Percentiles rank a stretch among this genome's conserved stretches.
Conservation (phyloP, 2,888 invertebrate species). For the Caenorhabditis sp. region DNA sequence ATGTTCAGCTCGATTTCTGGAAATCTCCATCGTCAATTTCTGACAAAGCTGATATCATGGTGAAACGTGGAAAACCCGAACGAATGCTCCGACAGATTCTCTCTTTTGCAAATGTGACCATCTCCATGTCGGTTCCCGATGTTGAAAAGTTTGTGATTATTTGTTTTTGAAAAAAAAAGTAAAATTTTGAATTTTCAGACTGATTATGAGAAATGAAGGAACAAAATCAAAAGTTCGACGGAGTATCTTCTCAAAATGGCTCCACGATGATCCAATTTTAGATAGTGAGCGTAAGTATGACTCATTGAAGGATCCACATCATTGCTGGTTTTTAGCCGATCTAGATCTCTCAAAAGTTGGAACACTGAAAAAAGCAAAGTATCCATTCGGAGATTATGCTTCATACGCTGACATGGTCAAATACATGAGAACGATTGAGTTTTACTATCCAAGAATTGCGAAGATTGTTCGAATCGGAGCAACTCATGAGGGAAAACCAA, state of each 20-base stretch:
- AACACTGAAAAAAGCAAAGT: conserved; percentile 74
- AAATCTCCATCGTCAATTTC: conserved; percentile 73
- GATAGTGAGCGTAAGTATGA: conserved; percentile 72
- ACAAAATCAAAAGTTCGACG: conserved; percentile 19
- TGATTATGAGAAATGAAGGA: conserved; percentile 73
- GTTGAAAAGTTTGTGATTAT: conserved; percentile 78
- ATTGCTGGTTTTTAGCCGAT: conserved; percentile 63
- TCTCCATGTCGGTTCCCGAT: conserved; percentile 76
- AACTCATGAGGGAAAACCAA: conserved; percentile 82
- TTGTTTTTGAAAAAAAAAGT: background rate
- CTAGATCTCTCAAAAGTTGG: conserved; percentile 69
- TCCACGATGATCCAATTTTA: conserved; percentile 74
- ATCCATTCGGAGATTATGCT: conserved; percentile 80
- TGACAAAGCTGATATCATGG: conserved; percentile 65
- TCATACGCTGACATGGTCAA: conserved; percentile 81
- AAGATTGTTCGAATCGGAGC: conserved; percentile 79
- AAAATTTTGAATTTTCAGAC: conserved; percentile 44
- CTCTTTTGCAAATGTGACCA: conserved; percentile 64
- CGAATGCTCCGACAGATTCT: conserved; percentile 56
- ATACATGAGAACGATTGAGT: conserved; percentile 79
- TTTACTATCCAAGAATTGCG: conserved; percentile 81
- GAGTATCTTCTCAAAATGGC: conserved; percentile 51
- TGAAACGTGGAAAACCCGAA: conserved; percentile 49
- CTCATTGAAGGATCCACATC: no score
- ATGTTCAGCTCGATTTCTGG: conserved; percentile 80